A percentile compares a stretch with the other conserved stretches of the same genome.
Evolutionary conservation across 2,113 vertebrate species (phyloP).

Genomic region (Alethe castanea): DNA sequence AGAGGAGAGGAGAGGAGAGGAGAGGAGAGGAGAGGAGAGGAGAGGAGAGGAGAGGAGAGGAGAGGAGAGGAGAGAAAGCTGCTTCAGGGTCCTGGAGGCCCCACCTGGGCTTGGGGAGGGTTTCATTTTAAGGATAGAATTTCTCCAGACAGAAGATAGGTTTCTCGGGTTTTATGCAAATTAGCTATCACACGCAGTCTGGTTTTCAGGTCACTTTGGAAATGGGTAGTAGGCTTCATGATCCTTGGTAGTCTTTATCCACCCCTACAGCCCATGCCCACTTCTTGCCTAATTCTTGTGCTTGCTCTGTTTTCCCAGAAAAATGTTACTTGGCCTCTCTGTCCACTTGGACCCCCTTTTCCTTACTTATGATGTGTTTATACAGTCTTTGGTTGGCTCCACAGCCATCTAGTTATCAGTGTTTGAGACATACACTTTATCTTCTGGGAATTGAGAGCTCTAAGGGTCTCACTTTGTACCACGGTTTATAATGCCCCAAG

Average conservation of each 20-base stretch:
- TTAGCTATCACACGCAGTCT: neutral
- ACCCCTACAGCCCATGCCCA: neutral
- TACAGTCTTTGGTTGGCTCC: neutral
- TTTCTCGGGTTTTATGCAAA: neutral
- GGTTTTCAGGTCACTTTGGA: neutral
- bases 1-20: too few species aligned
- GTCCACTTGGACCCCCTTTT: neutral
- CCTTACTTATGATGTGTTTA: accelerated
- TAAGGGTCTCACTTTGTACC: neutral
- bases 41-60: too few species aligned
- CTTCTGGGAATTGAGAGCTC: neutral
- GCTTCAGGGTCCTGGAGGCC: too few species aligned
- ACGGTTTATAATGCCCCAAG: too few species aligned
- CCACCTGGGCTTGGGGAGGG: neutral
- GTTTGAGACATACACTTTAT: neutral
- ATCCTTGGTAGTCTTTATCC: neutral
- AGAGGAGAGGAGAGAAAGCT: too few species aligned
- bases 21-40: too few species aligned
- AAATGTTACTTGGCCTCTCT: neutral
- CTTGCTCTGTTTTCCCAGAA: neutral
- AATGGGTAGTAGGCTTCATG: neutral
- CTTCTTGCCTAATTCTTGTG: neutral
- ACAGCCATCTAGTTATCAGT: neutral
- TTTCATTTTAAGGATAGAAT: neutral
- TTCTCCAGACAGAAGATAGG: neutral